phyloP scores from a whole-genome alignment of 2,888 invertebrate genomes.

The Lycocerus yunnanus region DNA sequence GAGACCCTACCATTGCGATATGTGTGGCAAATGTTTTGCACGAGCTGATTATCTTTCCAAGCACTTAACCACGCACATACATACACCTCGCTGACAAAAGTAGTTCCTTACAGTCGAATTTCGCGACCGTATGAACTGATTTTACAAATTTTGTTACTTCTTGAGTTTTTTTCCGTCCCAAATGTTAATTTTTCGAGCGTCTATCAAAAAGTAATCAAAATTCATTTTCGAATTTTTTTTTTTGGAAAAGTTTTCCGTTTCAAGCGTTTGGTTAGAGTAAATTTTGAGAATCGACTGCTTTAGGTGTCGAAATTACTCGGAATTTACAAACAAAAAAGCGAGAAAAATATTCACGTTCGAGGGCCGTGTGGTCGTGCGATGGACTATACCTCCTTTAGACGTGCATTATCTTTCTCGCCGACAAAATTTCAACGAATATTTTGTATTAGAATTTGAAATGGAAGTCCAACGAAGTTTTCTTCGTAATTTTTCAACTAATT shows the following conservation, averaged over 20 bases:
- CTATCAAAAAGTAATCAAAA: background rate
- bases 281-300: background rate
- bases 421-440: background rate
- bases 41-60: slow-evolving; percentile 89
- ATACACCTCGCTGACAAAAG: slow-evolving; percentile 63
- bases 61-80: slow-evolving; percentile 89
- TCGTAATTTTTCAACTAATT: slow-evolving; percentile 3
- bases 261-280: background rate
- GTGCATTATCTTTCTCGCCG: background rate
- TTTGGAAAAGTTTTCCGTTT: background rate
- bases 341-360: background rate
- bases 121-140: background rate
- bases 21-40: slow-evolving; percentile 90
- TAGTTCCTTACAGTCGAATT: background rate
- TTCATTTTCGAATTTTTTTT: background rate
- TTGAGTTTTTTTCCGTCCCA: background rate
- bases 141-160: background rate
- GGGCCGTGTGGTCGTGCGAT: too few relatives aligned
- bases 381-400: too few relatives aligned
- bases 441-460: background rate
- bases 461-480: background rate
- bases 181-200: background rate
- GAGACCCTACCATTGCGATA: slow-evolving; percentile 88
- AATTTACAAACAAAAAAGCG: background rate
- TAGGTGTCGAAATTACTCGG: background rate